These are phyloP conservation scores for Baccha elongata DNA, from an alignment of 2,888 invertebrate genomes.

Conservation along the genomic window DNA sequence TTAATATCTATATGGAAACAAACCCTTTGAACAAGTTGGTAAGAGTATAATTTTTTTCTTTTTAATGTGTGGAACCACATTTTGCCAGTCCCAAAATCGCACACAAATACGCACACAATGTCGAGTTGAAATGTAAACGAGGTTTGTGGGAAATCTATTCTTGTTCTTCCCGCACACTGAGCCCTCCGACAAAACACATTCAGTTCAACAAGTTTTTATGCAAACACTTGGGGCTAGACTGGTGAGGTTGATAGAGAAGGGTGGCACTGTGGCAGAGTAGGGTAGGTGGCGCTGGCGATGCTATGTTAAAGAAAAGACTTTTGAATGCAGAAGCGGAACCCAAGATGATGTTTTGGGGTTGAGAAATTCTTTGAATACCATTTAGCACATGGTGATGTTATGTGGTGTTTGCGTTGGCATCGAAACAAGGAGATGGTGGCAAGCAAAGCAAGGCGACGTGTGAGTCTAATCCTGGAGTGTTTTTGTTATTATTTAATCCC, in stretches of 20 bases:
- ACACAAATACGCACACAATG: constrained; percentile 5
- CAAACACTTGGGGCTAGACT: constrained; percentile 45
- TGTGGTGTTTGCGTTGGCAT: constrained; percentile 48
- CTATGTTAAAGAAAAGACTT: constrained; percentile 28
- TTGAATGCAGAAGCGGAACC: constrained; percentile 36
- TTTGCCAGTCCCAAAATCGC: constrained; percentile 40
- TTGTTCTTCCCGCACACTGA: constrained; percentile 11
- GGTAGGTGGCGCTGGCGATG: neutral
- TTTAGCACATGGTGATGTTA: constrained; percentile 67
- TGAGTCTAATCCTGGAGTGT: constrained; percentile 43
- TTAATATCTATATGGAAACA: neutral
- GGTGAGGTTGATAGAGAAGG: constrained; percentile 2
- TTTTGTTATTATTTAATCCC: constrained; percentile 68
- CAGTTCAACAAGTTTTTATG: constrained; percentile 65
- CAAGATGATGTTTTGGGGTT: constrained; percentile 60
- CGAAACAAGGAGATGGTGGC: neutral
- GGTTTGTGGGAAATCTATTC: constrained; percentile 46
- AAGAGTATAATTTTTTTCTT: constrained; percentile 24
- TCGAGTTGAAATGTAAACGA: constrained; percentile 51
- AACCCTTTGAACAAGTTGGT: constrained; percentile 2
- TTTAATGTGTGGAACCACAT: constrained; percentile 45
- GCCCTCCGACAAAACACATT: constrained; percentile 58
- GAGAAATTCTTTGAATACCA: constrained; percentile 62
- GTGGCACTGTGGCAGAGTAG: neutral
- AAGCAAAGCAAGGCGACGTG: neutral